Evolutionary conservation across 2,113 vertebrate species (phyloP).

Genomic region (Apteryx mantelli): DNA sequence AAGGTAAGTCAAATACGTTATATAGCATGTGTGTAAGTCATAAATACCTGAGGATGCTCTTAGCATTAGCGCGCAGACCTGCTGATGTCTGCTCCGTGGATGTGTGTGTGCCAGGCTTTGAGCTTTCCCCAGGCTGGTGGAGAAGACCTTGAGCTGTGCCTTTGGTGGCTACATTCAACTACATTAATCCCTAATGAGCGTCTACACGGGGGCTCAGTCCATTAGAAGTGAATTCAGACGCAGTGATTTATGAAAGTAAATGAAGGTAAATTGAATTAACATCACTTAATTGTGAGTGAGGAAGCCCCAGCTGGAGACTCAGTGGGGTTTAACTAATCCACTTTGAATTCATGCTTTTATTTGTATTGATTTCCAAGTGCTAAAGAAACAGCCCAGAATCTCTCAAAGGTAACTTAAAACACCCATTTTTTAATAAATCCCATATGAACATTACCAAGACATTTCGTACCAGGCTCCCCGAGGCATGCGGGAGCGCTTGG

Average conservation of each 20-base stretch:
- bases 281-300: not conserved
- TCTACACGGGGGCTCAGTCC: not conserved
- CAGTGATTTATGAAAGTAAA: too few species aligned
- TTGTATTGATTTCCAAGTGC: too few species aligned
- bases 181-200: not conserved
- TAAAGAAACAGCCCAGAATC: not conserved
- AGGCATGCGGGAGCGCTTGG: not conserved
- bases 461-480: not conserved
- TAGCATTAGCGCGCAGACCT: too few species aligned
- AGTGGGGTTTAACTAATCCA: too few species aligned
- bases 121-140: not conserved
- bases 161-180: too few species aligned
- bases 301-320: too few species aligned
- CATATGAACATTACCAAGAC: not conserved
- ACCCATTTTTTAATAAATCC: not conserved
- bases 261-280: not conserved
- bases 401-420: not conserved
- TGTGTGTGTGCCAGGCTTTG: too few species aligned
- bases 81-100: too few species aligned
- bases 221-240: not conserved
- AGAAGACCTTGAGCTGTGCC: not conserved
- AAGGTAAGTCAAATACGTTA: not conserved
- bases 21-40: not conserved
- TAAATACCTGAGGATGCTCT: not conserved
- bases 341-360: too few species aligned